phyloP scores from a whole-genome alignment of 1,140 invertebrate genomes.

The Leptoteleia sp. region DNA sequence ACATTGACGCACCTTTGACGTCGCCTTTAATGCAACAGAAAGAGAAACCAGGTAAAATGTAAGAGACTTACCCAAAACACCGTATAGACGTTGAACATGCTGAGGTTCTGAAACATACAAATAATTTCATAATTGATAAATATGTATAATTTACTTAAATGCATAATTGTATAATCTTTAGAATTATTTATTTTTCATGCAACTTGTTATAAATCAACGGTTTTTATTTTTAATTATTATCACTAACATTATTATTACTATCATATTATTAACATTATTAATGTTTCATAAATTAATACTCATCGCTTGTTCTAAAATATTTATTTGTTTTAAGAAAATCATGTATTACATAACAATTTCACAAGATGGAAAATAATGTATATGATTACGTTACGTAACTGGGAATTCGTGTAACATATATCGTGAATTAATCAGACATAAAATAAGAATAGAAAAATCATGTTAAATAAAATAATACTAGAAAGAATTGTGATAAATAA shows the following conservation, averaged over 20 bases:
- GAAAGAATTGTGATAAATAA: neutral
- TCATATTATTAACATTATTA: slow-evolving; percentile 3
- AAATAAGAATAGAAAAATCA: slow-evolving; percentile 11
- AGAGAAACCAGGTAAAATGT: too few relatives aligned
- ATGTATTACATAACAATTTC: slow-evolving; percentile 18
- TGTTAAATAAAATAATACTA: slow-evolving; percentile 7
- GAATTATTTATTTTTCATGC: neutral
- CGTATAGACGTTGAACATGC: too few relatives aligned
- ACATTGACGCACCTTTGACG: too few relatives aligned
- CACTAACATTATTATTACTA: neutral
- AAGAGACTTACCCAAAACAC: too few relatives aligned
- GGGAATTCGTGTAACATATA: slow-evolving; percentile 24
- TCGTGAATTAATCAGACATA: slow-evolving; percentile 21
- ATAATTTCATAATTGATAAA: too few relatives aligned
- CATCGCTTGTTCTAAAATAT: slow-evolving; percentile 1
- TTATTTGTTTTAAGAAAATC: slow-evolving; percentile 21
- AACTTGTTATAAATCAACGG: neutral
- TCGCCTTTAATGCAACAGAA: too few relatives aligned
- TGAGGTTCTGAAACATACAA: too few relatives aligned
- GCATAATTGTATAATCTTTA: too few relatives aligned
- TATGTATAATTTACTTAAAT: too few relatives aligned
- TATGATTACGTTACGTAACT: slow-evolving; percentile 11
- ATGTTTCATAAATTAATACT: slow-evolving; percentile 13
- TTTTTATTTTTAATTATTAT: neutral
- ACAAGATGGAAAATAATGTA: slow-evolving; percentile 13